phyloP scores from a whole-genome alignment of 2,888 invertebrate genomes.

The Halictus quadricinctus region DNA sequence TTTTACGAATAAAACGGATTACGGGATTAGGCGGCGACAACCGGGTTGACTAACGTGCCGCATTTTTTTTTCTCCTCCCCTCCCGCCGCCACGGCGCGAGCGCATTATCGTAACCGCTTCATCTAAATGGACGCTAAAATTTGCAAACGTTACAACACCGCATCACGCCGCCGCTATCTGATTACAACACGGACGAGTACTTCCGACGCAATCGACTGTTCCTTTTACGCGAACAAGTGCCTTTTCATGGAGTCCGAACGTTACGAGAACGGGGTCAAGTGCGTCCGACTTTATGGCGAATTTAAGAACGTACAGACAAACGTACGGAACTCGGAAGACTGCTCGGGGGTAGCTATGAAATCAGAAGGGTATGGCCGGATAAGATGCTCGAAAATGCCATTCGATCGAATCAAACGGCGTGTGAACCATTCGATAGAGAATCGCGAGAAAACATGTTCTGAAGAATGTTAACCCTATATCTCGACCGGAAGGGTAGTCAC shows the following conservation, averaged over 20 bases:
- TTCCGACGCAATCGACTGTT: slow-evolving; percentile 6
- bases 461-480: too few relatives aligned
- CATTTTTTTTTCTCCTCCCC: neutral
- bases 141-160: neutral
- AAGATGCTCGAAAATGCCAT: neutral
- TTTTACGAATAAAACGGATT: slow-evolving; percentile 41
- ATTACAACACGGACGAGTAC: slow-evolving; percentile 24
- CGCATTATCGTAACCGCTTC: slow-evolving; percentile 16
- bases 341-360: neutral
- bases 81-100: neutral
- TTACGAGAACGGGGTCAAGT: neutral
- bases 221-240: slow-evolving; percentile 6
- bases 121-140: slow-evolving; percentile 22
- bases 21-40: slow-evolving; percentile 23
- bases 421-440: too few relatives aligned
- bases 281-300: neutral
- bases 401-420: neutral
- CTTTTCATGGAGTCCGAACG: neutral
- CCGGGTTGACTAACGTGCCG: slow-evolving; percentile 19
- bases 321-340: neutral
- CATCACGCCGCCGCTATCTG: neutral
- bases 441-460: too few relatives aligned
- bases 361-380: too few relatives aligned
- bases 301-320: neutral
- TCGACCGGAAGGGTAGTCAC: too few relatives aligned